Base-by-base conservation (phyloP, 2,113 vertebrate species). In the Lanius collurio region DNA sequence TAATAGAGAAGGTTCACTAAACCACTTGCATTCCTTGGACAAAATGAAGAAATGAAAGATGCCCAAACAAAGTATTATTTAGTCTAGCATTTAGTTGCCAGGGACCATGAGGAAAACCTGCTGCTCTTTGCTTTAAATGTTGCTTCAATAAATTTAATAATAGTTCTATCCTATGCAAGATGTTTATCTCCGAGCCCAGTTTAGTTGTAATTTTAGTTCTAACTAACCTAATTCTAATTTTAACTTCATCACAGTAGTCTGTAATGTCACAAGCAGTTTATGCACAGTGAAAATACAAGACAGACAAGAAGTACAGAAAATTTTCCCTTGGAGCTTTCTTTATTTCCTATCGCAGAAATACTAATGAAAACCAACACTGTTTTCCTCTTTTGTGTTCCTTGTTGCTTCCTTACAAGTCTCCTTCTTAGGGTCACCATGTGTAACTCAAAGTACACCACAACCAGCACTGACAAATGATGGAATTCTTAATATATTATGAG, bases 1-100 rank as follows among this genome's bases (percentile, higher is more conserved):
- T 81, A 78, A 49, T 26, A 59, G 52, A 26, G 70, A 89, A 94
- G 65, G 52, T 93, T 47, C 52, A 37, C 50, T 57, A 69, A 91
- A 57, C 31, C 49, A 42, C 28, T 90, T 41, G 22, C 73, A 86
- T 93, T 90, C 69, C 76, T 96, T 68, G 76, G 88, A 79, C 55
- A 92, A 79, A 73, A 89, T 60, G 69, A 89, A 87, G 52, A 64
- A 89, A 47, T 86, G 78, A 94, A 74, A 74, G 88, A 81, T 95
- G 92, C 76, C 60, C 85, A 89, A 94, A 94, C n/a, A 68, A 95
- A 87, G 53, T 68, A 91, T 76, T 93, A 85, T 74, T 92, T 93
- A 71, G 87, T 92, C 87, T 86, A 93, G 52, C n/a, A 53, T 78
- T 88, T 81, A 90, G 60, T 55, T 86, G 87, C 47, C 90, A 70